Evolutionary conservation across 2,797 vertebrate genomes (phyloP), one percentile per base, ranked within the genome.

Genomic region (Sebastes diaconus): DNA sequence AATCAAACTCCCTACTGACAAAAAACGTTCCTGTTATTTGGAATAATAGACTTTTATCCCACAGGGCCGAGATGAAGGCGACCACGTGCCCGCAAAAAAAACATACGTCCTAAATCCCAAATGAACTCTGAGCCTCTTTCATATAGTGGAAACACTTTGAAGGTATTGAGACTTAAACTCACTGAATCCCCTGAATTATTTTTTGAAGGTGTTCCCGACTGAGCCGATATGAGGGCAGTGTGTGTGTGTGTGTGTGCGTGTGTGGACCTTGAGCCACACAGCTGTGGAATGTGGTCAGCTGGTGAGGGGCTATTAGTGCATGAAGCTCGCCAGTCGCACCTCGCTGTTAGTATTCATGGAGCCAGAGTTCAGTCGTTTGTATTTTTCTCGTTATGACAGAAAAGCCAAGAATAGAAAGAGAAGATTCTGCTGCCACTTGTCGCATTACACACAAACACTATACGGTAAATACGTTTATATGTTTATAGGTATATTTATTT

Each of bases 221-320:
- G 68, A 61, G 75, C 65, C 64, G 75, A 79, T 77, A 74, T 7
- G 64, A 25, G 32, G 69, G 78, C 75, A 52, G 79, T 71, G 75
- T 67, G 74, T 58, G 57, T 52, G 74, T 76, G 67, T 42, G 77
- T 60, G 77, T 67, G 39, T 68, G 63, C 77, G 71, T 66, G 75
- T 75, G n/a, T 73, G 82, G 86, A 86, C 88, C 90, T 83, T 87
- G 89, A 90, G 77, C 68, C 83, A 88, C 83, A 86, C 87, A 90
- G 86, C 83, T 94, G 94, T 90, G 94, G 95, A 95, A 96, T 95
- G 93, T 95, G 85, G 90, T 87, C 79, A 70, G 89, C 84, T 71
- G 75, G 84, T 91, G 91, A 90, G 58, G 87, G 87, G 80, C 90
- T 79, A 95, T 96, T 96, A 95, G 88, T 84, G 63, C 80, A 24